Evolutionary conservation across 2,113 vertebrate genomes (phyloP).

Genomic region (Nannospalax galili): DNA sequence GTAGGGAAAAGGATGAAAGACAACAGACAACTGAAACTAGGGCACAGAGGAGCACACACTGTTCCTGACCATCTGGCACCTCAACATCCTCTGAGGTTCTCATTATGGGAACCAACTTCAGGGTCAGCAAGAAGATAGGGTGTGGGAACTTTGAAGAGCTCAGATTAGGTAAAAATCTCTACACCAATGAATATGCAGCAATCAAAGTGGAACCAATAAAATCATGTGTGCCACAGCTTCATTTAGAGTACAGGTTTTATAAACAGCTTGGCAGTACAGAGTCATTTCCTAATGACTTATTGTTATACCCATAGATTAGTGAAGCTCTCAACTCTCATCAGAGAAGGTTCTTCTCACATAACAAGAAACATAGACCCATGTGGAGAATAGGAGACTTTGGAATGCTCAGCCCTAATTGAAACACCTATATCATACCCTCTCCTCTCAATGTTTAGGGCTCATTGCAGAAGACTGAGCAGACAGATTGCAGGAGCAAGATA

Average conservation of each 20-base stretch:
- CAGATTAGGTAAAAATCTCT: conserved; percentile 92
- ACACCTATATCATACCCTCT: too few relatives aligned
- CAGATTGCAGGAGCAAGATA: too few relatives aligned
- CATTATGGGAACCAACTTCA: conserved; percentile 99
- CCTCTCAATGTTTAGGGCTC: too few relatives aligned
- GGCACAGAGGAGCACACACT: conserved; percentile 91
- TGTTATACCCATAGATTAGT: too few relatives aligned
- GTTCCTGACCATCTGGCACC: conserved; percentile 91
- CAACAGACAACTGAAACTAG: conserved; percentile 90
- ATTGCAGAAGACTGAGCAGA: too few relatives aligned
- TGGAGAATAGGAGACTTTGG: too few relatives aligned
- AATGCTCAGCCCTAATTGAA: too few relatives aligned
- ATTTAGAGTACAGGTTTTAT: conserved; percentile 98
- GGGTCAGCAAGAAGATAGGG: conserved; percentile 99
- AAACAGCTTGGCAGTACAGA: conserved; percentile 94
- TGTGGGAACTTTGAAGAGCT: conserved; percentile 98
- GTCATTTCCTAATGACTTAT: too few relatives aligned
- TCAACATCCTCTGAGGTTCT: conserved; percentile 94
- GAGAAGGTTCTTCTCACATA: too few relatives aligned
- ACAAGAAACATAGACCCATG: too few relatives aligned
- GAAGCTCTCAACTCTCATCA: too few relatives aligned
- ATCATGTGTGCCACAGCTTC: conserved; percentile 96
- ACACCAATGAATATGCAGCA: conserved; percentile 75
- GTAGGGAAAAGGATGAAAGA: conserved; percentile 94
- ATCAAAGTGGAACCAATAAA: conserved; percentile 83